Conservation (phyloP, 30 jellyfish, hydroid and myxozoan genomes). For the Turritopsis dohrnii region DNA sequence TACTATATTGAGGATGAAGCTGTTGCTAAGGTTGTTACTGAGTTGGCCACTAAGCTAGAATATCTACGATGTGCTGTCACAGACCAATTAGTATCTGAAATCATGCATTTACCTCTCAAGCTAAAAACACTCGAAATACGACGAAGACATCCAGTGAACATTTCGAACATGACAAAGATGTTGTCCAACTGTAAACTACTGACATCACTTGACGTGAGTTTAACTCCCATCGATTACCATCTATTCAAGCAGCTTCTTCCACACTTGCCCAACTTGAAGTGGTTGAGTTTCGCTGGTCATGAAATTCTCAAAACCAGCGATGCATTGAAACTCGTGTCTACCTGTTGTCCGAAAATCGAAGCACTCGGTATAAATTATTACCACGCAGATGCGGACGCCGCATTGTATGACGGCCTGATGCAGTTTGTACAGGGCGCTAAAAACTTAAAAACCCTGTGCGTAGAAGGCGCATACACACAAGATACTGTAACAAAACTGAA, state of each 20-base stretch:
- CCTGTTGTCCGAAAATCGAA: neutral
- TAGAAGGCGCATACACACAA: neutral
- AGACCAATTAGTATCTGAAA: neutral
- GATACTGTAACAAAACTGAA: neutral
- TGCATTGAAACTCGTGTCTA: neutral
- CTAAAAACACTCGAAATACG: conserved; percentile 7
- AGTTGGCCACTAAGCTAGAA: neutral
- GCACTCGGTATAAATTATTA: conserved; percentile 8
- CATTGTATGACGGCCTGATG: neutral
- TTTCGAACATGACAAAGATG: neutral
- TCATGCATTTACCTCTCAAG: neutral
- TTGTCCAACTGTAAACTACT: neutral
- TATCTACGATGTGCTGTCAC: conserved; percentile 6
- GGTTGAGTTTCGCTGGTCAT: conserved; percentile 18
- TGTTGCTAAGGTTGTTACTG: neutral
- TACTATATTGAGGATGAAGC: conserved; percentile 14
- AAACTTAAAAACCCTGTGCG: neutral
- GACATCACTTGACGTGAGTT: conserved; percentile 12
- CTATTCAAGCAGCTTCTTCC: conserved; percentile 5
- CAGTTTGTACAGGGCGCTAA: neutral
- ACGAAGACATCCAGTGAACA: conserved; percentile 17
- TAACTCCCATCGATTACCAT: conserved; percentile 5
- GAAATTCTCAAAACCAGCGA: neutral
- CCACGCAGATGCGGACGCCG: neutral
- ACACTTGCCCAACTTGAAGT: conserved; percentile 1